Conservation (phyloP, 2,113 vertebrate species). For the Apistogramma diplotaenia region DNA sequence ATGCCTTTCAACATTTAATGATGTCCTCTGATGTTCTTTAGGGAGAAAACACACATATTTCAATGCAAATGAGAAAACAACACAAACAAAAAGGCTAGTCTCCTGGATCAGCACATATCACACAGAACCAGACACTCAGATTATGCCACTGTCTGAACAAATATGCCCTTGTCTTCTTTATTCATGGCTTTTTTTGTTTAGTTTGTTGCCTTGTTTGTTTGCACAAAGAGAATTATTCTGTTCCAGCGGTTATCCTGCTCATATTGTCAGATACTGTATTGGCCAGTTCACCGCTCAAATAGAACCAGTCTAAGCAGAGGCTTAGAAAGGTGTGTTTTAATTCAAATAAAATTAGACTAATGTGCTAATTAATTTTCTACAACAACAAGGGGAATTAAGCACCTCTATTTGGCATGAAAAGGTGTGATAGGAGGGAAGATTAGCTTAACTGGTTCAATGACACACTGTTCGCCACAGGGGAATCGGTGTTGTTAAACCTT, state of each 20-base stretch:
- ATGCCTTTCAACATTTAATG: constrained; percentile 58
- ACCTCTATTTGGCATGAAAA: constrained; percentile 35
- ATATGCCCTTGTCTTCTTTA: constrained; percentile 35
- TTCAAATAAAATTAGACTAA: constrained; percentile 44
- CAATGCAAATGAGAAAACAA: constrained; percentile 64
- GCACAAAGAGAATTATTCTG: constrained; percentile 27
- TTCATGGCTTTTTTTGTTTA: constrained; percentile 39
- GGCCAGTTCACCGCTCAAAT: constrained; percentile 1
- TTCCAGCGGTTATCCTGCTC: constrained; percentile 10
- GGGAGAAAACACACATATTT: constrained; percentile 47
- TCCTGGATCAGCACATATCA: constrained; percentile 51
- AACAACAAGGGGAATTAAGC: constrained; percentile 41
- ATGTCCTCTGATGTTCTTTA: constrained; percentile 58
- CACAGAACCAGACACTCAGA: constrained; percentile 46
- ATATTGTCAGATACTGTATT: constrained; percentile 9
- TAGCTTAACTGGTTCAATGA: constrained; percentile 35
- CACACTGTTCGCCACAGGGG: neutral
- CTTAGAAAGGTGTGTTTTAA: constrained; percentile 27
- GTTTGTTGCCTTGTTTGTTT: constrained; percentile 56
- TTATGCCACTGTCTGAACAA: constrained; percentile 51
- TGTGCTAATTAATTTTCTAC: constrained; percentile 41
- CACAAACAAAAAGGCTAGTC: constrained; percentile 61
- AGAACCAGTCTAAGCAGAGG: neutral
- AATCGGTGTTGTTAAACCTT: constrained; percentile 6
- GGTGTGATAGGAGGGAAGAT: constrained; percentile 31